phyloP scores from a whole-genome alignment of 2,797 vertebrate genomes.

The Mormyrops boulengeri region DNA sequence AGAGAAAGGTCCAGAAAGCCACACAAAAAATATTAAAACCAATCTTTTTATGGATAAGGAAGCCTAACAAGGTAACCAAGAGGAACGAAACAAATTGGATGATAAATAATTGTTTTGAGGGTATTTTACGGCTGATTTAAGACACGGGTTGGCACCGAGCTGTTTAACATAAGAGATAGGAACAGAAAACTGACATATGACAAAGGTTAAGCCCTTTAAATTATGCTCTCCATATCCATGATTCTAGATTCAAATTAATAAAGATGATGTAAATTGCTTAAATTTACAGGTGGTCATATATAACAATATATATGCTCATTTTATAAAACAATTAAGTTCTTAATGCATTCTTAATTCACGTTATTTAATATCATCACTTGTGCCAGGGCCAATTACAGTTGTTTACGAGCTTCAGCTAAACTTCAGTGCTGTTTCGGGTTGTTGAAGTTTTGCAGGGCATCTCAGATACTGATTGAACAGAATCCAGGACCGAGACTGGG shows the following conservation, averaged over 20 bases:
- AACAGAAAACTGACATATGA: too few species aligned
- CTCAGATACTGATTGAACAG: neutral
- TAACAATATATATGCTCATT: neutral
- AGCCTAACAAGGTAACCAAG: too few species aligned
- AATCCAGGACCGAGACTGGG: neutral
- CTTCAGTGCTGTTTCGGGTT: neutral
- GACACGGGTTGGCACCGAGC: too few species aligned
- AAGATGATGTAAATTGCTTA: neutral
- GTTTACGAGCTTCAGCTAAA: neutral
- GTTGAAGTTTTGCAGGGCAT: neutral
- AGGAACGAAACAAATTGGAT: too few species aligned
- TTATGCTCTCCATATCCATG: neutral
- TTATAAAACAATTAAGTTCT: neutral
- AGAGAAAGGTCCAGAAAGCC: too few species aligned
- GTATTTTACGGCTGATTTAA: too few species aligned
- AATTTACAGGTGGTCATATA: neutral
- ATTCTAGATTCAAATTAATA: neutral
- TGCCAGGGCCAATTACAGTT: neutral
- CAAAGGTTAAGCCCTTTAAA: neutral
- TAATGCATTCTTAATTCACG: neutral
- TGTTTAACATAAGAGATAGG: too few species aligned
- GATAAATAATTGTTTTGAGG: too few species aligned
- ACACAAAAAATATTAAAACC: too few species aligned
- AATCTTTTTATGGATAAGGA: too few species aligned
- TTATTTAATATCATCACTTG: neutral